Evolutionary conservation across 30 jellyfish, hydroid and myxozoan species (phyloP), one percentile per base, ranked within the genome.

Genomic region (Nemopilema nomurai): DNA sequence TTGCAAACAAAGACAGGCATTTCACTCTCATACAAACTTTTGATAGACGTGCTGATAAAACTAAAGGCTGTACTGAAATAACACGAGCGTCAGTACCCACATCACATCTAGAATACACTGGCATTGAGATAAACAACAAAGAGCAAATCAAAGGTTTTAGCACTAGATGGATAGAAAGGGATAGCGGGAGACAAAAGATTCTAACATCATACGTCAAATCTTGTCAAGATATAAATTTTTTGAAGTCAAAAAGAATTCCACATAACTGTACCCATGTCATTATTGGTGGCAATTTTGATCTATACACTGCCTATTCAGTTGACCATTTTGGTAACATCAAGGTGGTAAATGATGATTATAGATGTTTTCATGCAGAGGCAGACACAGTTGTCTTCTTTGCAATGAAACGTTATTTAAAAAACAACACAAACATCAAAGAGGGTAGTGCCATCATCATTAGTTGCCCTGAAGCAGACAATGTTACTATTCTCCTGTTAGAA

Each of bases 391-490:
- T 83, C 27, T 71, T 62, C 41, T 83, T 23, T 83, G 92, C 92
- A 22, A 16, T 83, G 30, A 83, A 65, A 31, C 30, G 81, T 26
- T 83, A 24, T 72, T 0, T 83, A 27, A 50, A 62, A 16, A 67
- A 51, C 18, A 72, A 83, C 67, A n/a, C 80, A 4, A 62, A 71
- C 41, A 49, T 16, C 32, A 25, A 83, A 18, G 86, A 50, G 25
- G 32, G 75, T 19, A 70, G 86, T 0, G 62, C 74, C 3, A 50
- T 83, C 31, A 71, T 83, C 22, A n/a, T n/a, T n/a, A 71, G 51
- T 24, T 83, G 92, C 64, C 92, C 86, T 28, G 92, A 83, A 41
- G 92, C 92, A 23, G 90, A 81, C 76, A 81, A 81, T 69, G 83
- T 33, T 16, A 81, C 90, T 1, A 81, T 68, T 8, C 41, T 83